Percentiles rank a stretch among this genome's conserved stretches.
These are phyloP conservation scores for Metacarcinus magister DNA, from an alignment of 2,888 invertebrate species.

Conservation along the genomic window DNA sequence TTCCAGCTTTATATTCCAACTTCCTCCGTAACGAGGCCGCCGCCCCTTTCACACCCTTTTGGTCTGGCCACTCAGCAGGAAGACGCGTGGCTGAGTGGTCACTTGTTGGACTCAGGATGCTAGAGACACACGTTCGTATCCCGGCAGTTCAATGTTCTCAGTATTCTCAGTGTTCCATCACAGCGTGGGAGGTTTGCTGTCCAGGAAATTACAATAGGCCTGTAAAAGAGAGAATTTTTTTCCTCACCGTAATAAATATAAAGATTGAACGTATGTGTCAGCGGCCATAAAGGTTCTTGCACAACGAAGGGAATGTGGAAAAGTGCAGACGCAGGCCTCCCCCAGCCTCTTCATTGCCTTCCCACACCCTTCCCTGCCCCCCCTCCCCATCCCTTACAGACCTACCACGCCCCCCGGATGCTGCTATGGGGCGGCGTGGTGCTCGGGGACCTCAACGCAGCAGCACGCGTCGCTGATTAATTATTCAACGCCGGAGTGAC, in stretches of 20 bases:
- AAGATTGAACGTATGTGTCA: neutral
- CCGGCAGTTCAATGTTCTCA: neutral
- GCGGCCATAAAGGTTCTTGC: slow-evolving; percentile 19
- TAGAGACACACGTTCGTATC: neutral
- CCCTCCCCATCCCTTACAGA: neutral
- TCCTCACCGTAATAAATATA: neutral
- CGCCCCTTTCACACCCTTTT: neutral
- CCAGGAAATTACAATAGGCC: neutral
- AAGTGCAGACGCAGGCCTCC: neutral
- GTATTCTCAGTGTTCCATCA: neutral
- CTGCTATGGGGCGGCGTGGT: neutral
- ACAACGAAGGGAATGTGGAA: neutral
- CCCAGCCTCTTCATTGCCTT: neutral
- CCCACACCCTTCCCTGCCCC: neutral
- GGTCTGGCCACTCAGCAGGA: neutral
- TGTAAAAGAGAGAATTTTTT: slow-evolving; percentile 5
- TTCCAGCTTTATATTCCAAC: neutral
- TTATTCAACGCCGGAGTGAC: neutral
- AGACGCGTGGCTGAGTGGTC: neutral
- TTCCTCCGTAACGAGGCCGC: neutral
- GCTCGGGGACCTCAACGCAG: neutral
- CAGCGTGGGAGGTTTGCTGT: neutral
- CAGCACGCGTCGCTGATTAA: slow-evolving; percentile 13
- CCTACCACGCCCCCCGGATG: neutral
- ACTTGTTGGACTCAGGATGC: neutral